Evolutionary conservation across 2,888 invertebrate species (phyloP), one percentile per base, ranked within the genome.

Genomic region (Stegophylla sp.): DNA sequence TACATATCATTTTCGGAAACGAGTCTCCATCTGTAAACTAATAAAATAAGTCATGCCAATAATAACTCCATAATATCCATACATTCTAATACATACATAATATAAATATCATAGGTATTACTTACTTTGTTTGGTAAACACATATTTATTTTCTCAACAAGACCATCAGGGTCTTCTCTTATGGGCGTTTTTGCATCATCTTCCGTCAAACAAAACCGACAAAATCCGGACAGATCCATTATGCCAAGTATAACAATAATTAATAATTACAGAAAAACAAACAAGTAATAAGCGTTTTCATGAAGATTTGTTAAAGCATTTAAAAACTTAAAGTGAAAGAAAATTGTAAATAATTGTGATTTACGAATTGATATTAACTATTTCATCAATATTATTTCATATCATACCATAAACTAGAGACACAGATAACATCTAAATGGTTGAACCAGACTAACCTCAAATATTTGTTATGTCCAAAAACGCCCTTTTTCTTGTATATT

Each of bases 401-500:
- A 74, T 74, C 63, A 74, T 48, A 59, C 20, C n/a, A 17, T 7
- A 17, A 41, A 63, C 48, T 20, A 63, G 9, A 9, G 10, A 75
- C 3, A n/a, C 4, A 71, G 79, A 79, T 79, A 79, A 79, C 59
- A 79, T 69, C 64, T n/a, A n/a, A 23, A 45, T 15, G 17, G 67
- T 67, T 71, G 61, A 59, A 69, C 79, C 79, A 79, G 51, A 10
- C 7, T 79, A 79, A 79, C 79, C 79, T 79, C 48, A 79, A 79
- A 69, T n/a, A 41, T 34, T 79, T 79, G 79, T 79, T 79, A 15
- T 79, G 79, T 71, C 23, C 10, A 61, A 71, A 79, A 63, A 71
- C 79, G 79, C 79, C 79, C 79, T 79, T 79, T 77, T 69, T 77
- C 67, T n/a, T 79, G 79, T 71, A 41, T 79, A 79, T 34, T 79